These are phyloP conservation scores for Chouioia cunea DNA, from an alignment of 2,888 invertebrate species.

Conservation along the genomic window DNA sequence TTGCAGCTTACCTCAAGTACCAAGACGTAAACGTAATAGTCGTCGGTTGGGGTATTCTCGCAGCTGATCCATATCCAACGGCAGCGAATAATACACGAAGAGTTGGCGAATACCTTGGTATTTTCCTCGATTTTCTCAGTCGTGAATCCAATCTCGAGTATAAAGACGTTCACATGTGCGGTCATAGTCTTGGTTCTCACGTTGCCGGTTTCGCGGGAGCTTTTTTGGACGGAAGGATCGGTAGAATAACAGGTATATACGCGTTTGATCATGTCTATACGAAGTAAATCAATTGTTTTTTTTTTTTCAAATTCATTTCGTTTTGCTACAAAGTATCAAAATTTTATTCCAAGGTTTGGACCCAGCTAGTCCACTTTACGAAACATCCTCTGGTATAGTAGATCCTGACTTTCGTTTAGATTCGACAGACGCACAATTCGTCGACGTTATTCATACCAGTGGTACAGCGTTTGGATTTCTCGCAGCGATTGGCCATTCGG, in stretches of 20 bases:
- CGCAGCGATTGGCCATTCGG: constrained; percentile 77
- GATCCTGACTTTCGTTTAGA: constrained; percentile 71
- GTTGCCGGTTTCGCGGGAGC: constrained; percentile 62
- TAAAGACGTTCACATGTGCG: constrained; percentile 63
- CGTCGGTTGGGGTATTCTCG: constrained; percentile 60
- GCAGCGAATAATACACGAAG: constrained; percentile 60
- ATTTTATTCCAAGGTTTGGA: constrained; percentile 68
- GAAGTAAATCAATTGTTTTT: too few species aligned
- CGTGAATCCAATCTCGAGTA: constrained; percentile 60
- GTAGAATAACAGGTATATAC: constrained; percentile 70
- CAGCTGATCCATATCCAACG: constrained; percentile 56
- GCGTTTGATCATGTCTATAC: too few species aligned
- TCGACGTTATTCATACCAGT: constrained; percentile 81
- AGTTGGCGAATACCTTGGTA: constrained; percentile 59
- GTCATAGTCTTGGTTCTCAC: constrained; percentile 67
- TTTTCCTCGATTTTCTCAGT: constrained; percentile 58
- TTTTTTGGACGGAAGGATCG: constrained; percentile 58
- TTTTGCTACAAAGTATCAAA: neutral
- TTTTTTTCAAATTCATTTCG: constrained; percentile 14
- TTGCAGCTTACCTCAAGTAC: constrained; percentile 58
- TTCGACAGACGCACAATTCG: constrained; percentile 77
- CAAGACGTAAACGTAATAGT: constrained; percentile 63
- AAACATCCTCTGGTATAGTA: constrained; percentile 60
- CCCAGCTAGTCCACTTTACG: constrained; percentile 78
- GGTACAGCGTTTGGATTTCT: constrained; percentile 76